These are phyloP conservation scores for Gryllus bimaculatus DNA, from an alignment of 1,140 invertebrate species.

Conservation along the genomic window DNA sequence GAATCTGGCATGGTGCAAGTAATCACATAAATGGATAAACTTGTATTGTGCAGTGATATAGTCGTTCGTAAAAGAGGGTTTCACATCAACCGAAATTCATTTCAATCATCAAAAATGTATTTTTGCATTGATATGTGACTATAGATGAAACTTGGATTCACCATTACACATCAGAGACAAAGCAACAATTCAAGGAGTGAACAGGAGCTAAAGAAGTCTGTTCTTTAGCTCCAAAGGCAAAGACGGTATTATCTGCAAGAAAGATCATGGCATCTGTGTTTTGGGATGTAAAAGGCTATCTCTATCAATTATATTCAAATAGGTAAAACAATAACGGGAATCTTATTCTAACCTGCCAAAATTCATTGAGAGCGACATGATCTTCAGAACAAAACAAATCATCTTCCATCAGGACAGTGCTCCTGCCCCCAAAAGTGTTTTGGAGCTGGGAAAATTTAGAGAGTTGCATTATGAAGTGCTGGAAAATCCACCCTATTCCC, in stretches of 20 bases:
- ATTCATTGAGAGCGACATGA: background rate
- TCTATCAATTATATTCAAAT: background rate
- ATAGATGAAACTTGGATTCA: background rate
- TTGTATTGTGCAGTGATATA: background rate
- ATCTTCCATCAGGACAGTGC: slow-evolving; percentile 11
- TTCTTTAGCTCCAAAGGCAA: background rate
- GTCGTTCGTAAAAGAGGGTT: background rate
- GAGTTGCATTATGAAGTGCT: slow-evolving; percentile 27
- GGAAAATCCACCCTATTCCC: slow-evolving; percentile 29
- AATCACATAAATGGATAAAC: background rate
- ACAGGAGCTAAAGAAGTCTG: background rate
- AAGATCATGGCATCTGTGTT: background rate
- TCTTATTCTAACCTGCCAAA: background rate
- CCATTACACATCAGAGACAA: background rate
- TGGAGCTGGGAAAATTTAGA: slow-evolving; percentile 21
- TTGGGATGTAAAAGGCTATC: background rate
- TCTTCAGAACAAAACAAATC: background rate
- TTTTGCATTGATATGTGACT: background rate
- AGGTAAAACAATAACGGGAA: background rate
- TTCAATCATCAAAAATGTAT: background rate
- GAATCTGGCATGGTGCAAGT: background rate
- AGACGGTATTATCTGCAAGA: background rate
- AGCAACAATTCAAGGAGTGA: background rate
- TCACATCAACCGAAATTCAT: background rate
- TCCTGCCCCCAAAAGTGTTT: slow-evolving; percentile 2